Base-by-base conservation (phyloP, 2,888 invertebrate species). In the Rhingia campestris region DNA sequence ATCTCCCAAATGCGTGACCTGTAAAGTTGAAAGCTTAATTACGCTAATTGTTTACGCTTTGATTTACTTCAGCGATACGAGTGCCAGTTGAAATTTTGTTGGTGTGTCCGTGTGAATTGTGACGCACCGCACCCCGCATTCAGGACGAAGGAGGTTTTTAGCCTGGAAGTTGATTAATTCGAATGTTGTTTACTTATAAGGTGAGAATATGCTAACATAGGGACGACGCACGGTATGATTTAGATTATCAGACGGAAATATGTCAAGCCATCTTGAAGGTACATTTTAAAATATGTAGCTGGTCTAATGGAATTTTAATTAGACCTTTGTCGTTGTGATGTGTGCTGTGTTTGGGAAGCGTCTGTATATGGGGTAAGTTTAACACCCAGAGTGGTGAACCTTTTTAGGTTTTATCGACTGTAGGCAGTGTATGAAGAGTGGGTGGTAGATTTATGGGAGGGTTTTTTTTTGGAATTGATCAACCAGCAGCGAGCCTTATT, bases 1-100 rank as follows among this genome's bases (percentile, higher is more conserved):
- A 82, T 82, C 63, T 69, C 56, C 33, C 51, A 82, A 82, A 64
- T 63, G 82, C 82, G 82, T 82, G 82, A 82, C 82, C 59, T 67
- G 73, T 45, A 53, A 66, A 63, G 63, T 69, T 77, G 63, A 82
- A 82, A 73, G 47, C 67, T 63, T 77, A 66, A 77, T 82, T 69
- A 82, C 67, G 33, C 56, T 82, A 82, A 82, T 77, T 82, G 73
- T 69, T 73, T 73, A 82, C 73, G 73, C 67, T 77, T 64, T 73
- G 82, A 82, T 82, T 73, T 49, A 58, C 51, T 69, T 9, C 10
- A 39, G 14, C 35, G 73, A 77, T 69, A 82, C 12, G 69, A 45
- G 47, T 37, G 43, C n/a, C 35, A 39, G 4, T 74, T 2, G 39
- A 4, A 33, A 7, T 2, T 1, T 7, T 12, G 43, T n/a, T 6